Evolutionary conservation across 2,113 vertebrate genomes (phyloP).

Genomic region (Spea multiplicata): DNA sequence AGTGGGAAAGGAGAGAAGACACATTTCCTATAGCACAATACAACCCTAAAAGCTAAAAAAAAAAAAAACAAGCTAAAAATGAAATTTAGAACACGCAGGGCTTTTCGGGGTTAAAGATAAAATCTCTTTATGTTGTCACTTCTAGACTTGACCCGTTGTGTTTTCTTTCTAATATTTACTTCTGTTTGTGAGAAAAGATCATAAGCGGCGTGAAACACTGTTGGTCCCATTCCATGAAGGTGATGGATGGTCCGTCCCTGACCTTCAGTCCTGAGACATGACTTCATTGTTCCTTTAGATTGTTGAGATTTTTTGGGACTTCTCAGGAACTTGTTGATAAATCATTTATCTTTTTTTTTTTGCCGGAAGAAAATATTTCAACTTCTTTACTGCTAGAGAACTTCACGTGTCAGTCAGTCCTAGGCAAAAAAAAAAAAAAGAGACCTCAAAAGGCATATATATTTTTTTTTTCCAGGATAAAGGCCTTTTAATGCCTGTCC

Average conservation of each 20-base stretch:
- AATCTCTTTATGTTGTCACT: neutral
- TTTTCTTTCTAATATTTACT: constrained; percentile 80
- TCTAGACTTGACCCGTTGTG: constrained; percentile 73
- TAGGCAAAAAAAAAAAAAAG: constrained; percentile 71
- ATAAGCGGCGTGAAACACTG: constrained; percentile 76
- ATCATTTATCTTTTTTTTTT: constrained; percentile 77
- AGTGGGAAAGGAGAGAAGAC: neutral
- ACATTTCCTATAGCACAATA: neutral
- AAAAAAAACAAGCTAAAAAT: neutral
- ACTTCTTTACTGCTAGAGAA: constrained; percentile 72
- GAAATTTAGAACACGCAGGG: neutral
- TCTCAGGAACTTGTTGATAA: constrained; percentile 80
- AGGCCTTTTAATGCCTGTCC: constrained; percentile 97
- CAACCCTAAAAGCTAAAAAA: neutral
- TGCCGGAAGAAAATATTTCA: constrained; percentile 73
- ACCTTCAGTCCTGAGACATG: constrained; percentile 79
- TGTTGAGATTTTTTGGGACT: constrained; percentile 79
- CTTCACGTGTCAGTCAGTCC: constrained; percentile 69
- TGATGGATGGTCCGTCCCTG: constrained; percentile 76
- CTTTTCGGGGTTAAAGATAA: neutral
- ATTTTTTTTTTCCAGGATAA: constrained; percentile 75
- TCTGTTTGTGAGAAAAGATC: constrained; percentile 71
- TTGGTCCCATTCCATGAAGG: constrained; percentile 66
- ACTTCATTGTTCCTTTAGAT: constrained; percentile 84
- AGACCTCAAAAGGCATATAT: constrained; percentile 80